phyloP scores from a whole-genome alignment of 2,888 invertebrate species.

The Leptinotarsa tumamoca region DNA sequence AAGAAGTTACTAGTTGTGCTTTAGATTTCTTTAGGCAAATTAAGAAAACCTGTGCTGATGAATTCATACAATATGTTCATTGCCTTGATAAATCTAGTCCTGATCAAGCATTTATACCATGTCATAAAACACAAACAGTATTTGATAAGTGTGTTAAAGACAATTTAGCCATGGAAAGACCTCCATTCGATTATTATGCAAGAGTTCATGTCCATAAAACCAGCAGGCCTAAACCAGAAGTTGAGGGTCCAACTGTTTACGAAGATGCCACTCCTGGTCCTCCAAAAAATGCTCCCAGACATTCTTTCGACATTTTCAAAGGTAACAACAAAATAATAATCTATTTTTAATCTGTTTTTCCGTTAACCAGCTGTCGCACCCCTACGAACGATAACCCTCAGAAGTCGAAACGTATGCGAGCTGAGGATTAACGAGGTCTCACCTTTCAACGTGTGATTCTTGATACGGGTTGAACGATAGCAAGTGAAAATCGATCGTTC shows the following conservation, averaged over 20 bases:
- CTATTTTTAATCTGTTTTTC: no score
- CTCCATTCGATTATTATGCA: slow-evolving; percentile 85
- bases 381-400: no score
- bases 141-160: slow-evolving; percentile 87
- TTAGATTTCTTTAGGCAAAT: slow-evolving; percentile 89
- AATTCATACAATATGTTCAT: slow-evolving; percentile 86
- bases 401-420: no score
- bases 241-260: slow-evolving; percentile 73
- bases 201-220: slow-evolving; percentile 76
- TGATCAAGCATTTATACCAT: slow-evolving; percentile 75
- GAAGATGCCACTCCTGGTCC: slow-evolving; percentile 78
- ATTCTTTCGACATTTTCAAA: no score
- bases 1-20: slow-evolving; percentile 91
- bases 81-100: slow-evolving; percentile 88
- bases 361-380: no score
- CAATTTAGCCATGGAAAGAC: slow-evolving; percentile 83
- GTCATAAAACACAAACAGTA: slow-evolving; percentile 85
- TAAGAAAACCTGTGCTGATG: slow-evolving; percentile 82
- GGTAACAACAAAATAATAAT: no score
- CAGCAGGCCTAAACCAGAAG: slow-evolving; percentile 76
- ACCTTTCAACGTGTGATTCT: no score
- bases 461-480: no score
- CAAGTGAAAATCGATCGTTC: no score
- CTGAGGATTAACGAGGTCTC: no score
- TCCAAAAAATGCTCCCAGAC: slow-evolving; percentile 73